phyloP scores from a whole-genome alignment of 2,113 vertebrate species.

The Sylvilagus bachmani region DNA sequence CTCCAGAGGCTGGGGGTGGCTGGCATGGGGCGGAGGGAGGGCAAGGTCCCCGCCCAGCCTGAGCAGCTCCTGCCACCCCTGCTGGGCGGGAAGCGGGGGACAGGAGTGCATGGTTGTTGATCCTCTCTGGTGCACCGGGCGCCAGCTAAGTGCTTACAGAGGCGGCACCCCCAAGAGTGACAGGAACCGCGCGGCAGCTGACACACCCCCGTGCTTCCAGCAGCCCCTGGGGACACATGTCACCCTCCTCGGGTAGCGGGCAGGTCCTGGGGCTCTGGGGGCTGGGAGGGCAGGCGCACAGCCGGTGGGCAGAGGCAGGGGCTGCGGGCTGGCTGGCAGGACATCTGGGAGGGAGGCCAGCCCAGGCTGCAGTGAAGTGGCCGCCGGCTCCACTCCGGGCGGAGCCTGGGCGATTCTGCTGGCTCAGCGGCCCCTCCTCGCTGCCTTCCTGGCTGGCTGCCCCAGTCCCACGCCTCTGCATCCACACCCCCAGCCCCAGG shows the following conservation, averaged over 20 bases:
- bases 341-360: conserved; percentile 69
- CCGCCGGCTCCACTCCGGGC: neutral
- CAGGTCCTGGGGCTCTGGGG: neutral
- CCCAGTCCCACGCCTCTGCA: neutral
- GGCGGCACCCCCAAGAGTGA: neutral
- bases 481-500: neutral
- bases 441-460: conserved; percentile 61
- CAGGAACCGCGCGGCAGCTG: neutral
- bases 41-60: conserved; percentile 77
- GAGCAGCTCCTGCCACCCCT: neutral
- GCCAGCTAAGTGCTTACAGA: neutral
- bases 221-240: neutral
- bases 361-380: conserved; percentile 48
- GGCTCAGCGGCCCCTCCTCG: conserved; percentile 69
- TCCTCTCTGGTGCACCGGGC: neutral
- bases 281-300: neutral
- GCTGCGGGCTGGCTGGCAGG: neutral
- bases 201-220: neutral
- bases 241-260: neutral
- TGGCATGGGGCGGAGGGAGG: conserved; percentile 85
- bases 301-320: neutral
- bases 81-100: neutral
- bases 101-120: neutral
- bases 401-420: conserved; percentile 66
- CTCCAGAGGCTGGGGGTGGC: conserved; percentile 38